Evolutionary conservation across 1,140 invertebrate genomes (phyloP), one percentile per base, ranked within the genome.

Genomic region (Drosophila erecta): DNA sequence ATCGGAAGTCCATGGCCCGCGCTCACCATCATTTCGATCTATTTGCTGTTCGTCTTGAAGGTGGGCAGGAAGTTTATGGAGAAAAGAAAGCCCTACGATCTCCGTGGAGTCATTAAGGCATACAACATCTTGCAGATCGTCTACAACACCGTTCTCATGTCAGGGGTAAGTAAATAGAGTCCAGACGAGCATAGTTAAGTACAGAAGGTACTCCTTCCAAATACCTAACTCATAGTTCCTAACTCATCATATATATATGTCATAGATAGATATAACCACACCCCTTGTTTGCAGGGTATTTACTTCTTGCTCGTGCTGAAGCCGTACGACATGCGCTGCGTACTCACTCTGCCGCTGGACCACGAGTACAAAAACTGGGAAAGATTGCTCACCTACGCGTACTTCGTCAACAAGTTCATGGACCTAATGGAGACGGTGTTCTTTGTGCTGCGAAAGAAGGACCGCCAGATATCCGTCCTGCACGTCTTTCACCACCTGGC

Each of bases 11-110:
- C 96, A 11, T 94, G 94, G 12, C 96, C 97, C 0, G 93, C 97
- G 0, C 46, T 96, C 0, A 94, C 94, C 0, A 94, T 97, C 20
- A 79, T 96, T 6, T 93, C 94, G 0, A 93, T 94, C 0, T 97
- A 97, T 79, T 76, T 97, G 15, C 95, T 96, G 90, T 96, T 97
- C 84, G 56, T 87, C 5, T 57, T 89, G 0, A 81, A 81, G 47
- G 84, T 93, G 20, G 97, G 97, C 1, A 97, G 96, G 4, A 93
- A 91, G 47, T 95, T 95, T 58, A 98, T 98, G 97, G 94, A 94
- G 72, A 94, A 97, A 69, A 94, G 95, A 56, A 95, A 97, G 86
- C 95, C 97, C 0, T 97, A 95, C 73, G 93, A 96, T 22, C 93
- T 98, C 10, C 96, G 95, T 64, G 56, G 94, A 30, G 86, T 95